These are phyloP conservation scores for Capitella teleta DNA, from an alignment of 1,140 invertebrate species.

Conservation along the genomic window DNA sequence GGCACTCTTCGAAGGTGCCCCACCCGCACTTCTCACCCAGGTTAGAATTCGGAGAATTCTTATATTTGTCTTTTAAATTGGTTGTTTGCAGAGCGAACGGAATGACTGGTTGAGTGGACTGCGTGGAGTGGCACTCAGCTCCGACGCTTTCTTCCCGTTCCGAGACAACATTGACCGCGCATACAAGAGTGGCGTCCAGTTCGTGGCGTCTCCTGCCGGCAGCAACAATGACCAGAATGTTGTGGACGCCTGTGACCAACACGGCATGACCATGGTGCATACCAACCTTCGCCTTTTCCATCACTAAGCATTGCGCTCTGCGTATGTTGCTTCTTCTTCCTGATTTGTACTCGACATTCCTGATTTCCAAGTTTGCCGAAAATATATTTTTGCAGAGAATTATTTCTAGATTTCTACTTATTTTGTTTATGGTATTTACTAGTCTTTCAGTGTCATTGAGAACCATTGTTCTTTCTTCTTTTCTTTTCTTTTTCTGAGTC, in stretches of 20 bases:
- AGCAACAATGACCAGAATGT: conserved; percentile 85
- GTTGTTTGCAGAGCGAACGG: conserved; percentile 54
- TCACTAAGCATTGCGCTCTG: conserved; percentile 51
- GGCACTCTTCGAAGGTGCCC: background rate
- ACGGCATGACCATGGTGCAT: conserved; percentile 75
- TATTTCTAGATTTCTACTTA: too few relatives aligned
- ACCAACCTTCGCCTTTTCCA: conserved; percentile 92
- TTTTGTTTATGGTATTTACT: too few relatives aligned
- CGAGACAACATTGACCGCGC: conserved; percentile 94
- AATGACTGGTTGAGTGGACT: conserved; percentile 68
- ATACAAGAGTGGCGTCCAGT: conserved; percentile 83
- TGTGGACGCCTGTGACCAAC: conserved; percentile 85
- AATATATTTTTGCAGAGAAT: too few relatives aligned
- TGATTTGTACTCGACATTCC: too few relatives aligned
- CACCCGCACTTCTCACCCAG: too few relatives aligned
- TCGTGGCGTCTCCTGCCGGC: conserved; percentile 82
- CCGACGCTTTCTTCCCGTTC: conserved; percentile 98
- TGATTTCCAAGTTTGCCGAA: too few relatives aligned
- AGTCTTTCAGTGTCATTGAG: too few relatives aligned
- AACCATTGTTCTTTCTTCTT: too few relatives aligned
- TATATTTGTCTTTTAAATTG: background rate
- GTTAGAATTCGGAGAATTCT: too few relatives aligned
- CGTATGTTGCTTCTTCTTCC: too few relatives aligned
- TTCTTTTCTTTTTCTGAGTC: too few relatives aligned
- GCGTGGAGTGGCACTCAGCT: conserved; percentile 80